Base-by-base conservation (phyloP, 1,140 invertebrate species). In the Rhopalosiphum maidis region DNA sequence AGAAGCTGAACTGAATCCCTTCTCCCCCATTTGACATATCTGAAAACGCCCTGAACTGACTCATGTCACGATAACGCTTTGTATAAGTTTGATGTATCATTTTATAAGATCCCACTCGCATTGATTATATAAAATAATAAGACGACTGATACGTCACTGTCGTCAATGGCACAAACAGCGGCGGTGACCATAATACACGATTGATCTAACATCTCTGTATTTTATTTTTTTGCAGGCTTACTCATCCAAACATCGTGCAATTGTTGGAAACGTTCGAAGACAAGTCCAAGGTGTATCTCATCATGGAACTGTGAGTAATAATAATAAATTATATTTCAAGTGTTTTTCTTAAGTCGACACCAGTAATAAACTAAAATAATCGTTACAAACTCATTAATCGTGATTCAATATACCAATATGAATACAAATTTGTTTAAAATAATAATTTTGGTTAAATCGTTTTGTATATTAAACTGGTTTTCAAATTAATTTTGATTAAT, bases 171-270 rank as follows among this genome's bases (percentile, higher is more conserved):
- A 15, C 5, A 18, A n/a, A 23, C 77, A 37, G 9, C 8, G n/a
- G 3, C 30, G 9, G 60, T 5, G 18, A 2, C 48, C 11, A 15
- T 43, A 22, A 23, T 90, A 0, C 25, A 25, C 21, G 7, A 87
- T 41, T 90, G 23, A 92, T 41, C n/a, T 35, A 51, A 77, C 35
- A 43, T 35, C 2, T 48, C 23, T 35, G 25, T 22, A 30, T 51
- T 93, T 51, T 93, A 83, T 68, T 23, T 95, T 96, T 94, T 96
- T 96, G 60, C 96, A 99, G 99, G 96, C 96, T 99, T 95, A 98
- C 98, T 94, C 99, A 99, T 96, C 98, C 99, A 43, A 99, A 99
- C 95, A 99, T 99, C 94, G 99, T 99, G 93, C 98, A 99, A 96
- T 96, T 99, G 93, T 96, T 99, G 94, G 99, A 99, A 96, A 99